Evolutionary conservation across 1,140 invertebrate genomes (phyloP).

Genomic region (Pseudomyrmex gracilis): DNA sequence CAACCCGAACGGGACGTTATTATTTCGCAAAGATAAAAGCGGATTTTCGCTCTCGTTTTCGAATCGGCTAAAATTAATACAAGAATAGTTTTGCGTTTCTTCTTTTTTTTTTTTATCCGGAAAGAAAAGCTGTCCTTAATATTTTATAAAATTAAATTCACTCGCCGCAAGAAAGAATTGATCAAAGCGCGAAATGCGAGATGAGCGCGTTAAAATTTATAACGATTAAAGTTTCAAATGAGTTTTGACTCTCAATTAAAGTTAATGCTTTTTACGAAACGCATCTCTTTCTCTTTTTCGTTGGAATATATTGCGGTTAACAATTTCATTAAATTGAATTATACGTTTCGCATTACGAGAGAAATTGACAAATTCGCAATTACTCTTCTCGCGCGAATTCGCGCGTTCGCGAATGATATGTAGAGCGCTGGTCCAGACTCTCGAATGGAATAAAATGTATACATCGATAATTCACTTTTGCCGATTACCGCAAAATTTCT

Average conservation of each 20-base stretch:
- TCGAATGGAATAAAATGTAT: neutral
- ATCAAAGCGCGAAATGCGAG: constrained; percentile 29
- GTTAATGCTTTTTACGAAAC: constrained; percentile 4
- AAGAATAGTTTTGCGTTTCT: neutral
- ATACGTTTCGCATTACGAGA: constrained; percentile 24
- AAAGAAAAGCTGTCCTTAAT: too few species aligned
- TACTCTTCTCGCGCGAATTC: neutral
- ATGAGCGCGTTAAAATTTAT: constrained; percentile 22
- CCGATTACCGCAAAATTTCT: neutral
- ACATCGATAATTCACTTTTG: neutral
- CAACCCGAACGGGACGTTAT: neutral
- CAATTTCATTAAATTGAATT: constrained; percentile 36
- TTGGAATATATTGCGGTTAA: constrained; percentile 18
- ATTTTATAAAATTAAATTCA: too few species aligned
- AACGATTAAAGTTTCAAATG: constrained; percentile 37
- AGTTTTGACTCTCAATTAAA: constrained; percentile 56
- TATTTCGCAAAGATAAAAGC: too few species aligned
- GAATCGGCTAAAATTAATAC: too few species aligned
- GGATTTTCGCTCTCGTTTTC: too few species aligned
- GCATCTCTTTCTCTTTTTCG: neutral
- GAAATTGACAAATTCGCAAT: constrained; percentile 34
- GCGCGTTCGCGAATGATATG: neutral
- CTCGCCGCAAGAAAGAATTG: neutral
- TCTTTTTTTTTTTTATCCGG: neutral
- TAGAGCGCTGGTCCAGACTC: neutral